These are phyloP conservation scores for Sebastes fasciatus DNA, from an alignment of 2,113 vertebrate species.

Conservation along the genomic window DNA sequence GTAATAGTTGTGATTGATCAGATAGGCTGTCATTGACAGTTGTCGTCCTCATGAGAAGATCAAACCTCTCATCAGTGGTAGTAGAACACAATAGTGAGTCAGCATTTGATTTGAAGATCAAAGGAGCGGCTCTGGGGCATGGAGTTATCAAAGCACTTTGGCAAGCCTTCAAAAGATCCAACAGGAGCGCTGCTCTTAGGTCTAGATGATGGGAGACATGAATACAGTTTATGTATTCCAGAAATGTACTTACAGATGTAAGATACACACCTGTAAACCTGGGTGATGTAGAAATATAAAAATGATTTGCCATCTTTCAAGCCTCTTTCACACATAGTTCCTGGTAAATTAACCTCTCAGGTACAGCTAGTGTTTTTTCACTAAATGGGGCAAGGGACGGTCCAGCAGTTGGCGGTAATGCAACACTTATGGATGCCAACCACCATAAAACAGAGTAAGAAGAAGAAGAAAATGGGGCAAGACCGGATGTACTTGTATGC, in stretches of 20 bases:
- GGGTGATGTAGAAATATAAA: not conserved
- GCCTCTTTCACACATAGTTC: too few relatives aligned
- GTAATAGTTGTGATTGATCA: not conserved
- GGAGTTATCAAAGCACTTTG: constrained; percentile 36
- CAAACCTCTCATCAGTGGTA: constrained; percentile 8
- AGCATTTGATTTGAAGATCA: constrained; percentile 34
- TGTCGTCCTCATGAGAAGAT: constrained; percentile 17
- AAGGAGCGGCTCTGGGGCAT: constrained; percentile 28
- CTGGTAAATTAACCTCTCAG: too few relatives aligned
- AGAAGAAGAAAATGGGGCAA: too few relatives aligned
- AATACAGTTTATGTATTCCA: not conserved
- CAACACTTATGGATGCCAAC: too few relatives aligned
- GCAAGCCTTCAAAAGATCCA: constrained; percentile 37
- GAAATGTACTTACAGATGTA: not conserved
- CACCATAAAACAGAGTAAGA: too few relatives aligned
- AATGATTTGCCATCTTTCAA: not conserved
- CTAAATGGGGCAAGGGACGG: too few relatives aligned
- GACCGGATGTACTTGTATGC: too few relatives aligned
- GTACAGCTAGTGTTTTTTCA: too few relatives aligned
- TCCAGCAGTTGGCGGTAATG: too few relatives aligned
- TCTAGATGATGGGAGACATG: not conserved
- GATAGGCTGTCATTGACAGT: not conserved
- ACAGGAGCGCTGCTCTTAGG: not conserved
- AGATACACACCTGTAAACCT: not conserved
- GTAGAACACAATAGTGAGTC: constrained; percentile 28